These are phyloP conservation scores for Antheraea mylitta DNA, from an alignment of 1,140 invertebrate genomes.

Conservation along the genomic window DNA sequence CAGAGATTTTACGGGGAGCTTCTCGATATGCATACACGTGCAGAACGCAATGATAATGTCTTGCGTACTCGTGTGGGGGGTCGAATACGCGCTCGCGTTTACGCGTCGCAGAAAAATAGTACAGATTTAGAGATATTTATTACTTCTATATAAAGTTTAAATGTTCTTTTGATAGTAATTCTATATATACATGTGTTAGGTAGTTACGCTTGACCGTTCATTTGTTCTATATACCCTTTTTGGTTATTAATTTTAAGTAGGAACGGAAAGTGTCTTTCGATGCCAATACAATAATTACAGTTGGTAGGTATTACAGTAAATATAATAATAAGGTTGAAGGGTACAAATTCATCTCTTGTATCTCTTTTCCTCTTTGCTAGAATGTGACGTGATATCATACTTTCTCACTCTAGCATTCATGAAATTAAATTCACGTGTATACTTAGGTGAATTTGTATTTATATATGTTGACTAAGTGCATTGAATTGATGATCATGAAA, in stretches of 20 bases:
- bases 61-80: conserved; percentile 83
- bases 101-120: conserved; percentile 67
- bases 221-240: no score
- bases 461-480: no score
- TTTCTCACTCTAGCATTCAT: no score
- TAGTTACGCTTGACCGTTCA: no score
- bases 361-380: no score
- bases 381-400: no score
- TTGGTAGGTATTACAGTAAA: not conserved
- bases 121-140: conserved; percentile 49
- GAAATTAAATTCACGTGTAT: no score
- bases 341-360: no score
- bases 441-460: no score
- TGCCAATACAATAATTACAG: not conserved
- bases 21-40: conserved; percentile 84
- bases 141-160: not conserved
- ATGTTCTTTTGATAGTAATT: not conserved
- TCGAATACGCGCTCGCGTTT: conserved; percentile 81
- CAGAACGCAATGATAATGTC: conserved; percentile 84
- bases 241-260: no score
- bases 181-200: not conserved
- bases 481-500: no score
- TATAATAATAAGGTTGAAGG: no score
- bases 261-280: not conserved
- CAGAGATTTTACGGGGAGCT: conserved; percentile 84